Conservation (phyloP, 2,113 vertebrate species). For the Nothocercus nigrocapillus region DNA sequence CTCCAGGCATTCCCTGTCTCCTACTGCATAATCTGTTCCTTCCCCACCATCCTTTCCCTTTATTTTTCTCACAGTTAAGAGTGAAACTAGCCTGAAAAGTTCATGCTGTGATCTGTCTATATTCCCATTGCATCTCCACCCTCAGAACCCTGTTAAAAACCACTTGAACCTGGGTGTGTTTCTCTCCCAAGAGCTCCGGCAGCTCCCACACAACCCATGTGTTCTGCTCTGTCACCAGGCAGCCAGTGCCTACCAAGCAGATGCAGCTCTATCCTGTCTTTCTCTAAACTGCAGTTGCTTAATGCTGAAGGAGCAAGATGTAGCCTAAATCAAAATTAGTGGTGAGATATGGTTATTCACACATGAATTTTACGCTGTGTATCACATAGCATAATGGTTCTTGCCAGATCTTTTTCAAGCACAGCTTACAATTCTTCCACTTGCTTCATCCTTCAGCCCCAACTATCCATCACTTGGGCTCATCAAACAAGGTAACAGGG, state of each 20-base stretch:
- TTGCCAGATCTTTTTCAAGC: background rate
- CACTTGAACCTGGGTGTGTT: background rate
- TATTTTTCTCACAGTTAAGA: background rate
- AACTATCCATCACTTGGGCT: fast-evolving
- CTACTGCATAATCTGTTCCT: no score
- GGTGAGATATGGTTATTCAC: slow-evolving; percentile 58
- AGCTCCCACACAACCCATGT: background rate
- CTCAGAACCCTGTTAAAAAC: background rate
- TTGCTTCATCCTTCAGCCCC: background rate
- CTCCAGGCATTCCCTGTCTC: fast-evolving
- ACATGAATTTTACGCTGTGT: background rate
- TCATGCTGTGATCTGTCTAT: background rate
- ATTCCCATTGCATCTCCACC: background rate
- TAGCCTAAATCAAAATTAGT: slow-evolving; percentile 23
- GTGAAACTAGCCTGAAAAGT: background rate
- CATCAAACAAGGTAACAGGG: background rate
- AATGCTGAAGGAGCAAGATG: background rate
- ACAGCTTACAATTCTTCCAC: background rate
- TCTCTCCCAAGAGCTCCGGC: background rate
- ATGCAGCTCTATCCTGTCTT: background rate
- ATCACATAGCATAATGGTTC: background rate
- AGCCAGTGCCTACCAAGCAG: background rate
- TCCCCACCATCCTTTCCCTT: background rate
- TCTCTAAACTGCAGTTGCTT: background rate
- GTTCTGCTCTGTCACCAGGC: background rate